phyloP scores from a whole-genome alignment of 2,113 vertebrate genomes.

The Zingel zingel region DNA sequence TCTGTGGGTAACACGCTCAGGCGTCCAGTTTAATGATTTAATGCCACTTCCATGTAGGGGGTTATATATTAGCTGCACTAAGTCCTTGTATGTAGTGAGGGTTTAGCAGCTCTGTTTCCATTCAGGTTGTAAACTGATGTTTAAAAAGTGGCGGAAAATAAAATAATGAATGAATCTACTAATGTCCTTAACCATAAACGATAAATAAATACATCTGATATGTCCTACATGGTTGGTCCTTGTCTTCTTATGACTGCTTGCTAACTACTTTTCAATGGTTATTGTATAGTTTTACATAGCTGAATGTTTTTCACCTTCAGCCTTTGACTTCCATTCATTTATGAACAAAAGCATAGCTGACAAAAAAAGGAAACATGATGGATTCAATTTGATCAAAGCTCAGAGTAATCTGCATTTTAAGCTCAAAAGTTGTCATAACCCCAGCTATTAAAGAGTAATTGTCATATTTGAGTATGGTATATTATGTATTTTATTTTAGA shows the following conservation, averaged over 20 bases:
- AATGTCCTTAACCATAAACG: not conserved
- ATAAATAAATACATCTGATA: not conserved
- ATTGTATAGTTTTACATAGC: not conserved
- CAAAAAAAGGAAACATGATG: not conserved
- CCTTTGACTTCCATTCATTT: not conserved
- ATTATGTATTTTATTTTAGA: not conserved
- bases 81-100: not conserved
- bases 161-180: not conserved
- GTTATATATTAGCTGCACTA: conserved; percentile 45
- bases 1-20: conserved; percentile 51
- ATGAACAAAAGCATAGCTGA: too few species aligned
- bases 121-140: not conserved
- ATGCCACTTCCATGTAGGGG: conserved; percentile 52
- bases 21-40: conserved; percentile 51
- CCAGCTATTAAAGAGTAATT: not conserved
- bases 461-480: not conserved
- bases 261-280: not conserved
- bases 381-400: not conserved
- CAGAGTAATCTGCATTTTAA: not conserved
- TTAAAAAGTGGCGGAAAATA: not conserved
- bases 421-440: too few species aligned
- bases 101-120: conserved; percentile 21
- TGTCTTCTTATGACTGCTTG: not conserved
- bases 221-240: not conserved
- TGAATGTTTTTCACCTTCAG: not conserved